Percentiles rank a stretch among this genome's conserved stretches.
Conservation (phyloP, 23 tunicate species). For the Ciona savignyi region DNA sequence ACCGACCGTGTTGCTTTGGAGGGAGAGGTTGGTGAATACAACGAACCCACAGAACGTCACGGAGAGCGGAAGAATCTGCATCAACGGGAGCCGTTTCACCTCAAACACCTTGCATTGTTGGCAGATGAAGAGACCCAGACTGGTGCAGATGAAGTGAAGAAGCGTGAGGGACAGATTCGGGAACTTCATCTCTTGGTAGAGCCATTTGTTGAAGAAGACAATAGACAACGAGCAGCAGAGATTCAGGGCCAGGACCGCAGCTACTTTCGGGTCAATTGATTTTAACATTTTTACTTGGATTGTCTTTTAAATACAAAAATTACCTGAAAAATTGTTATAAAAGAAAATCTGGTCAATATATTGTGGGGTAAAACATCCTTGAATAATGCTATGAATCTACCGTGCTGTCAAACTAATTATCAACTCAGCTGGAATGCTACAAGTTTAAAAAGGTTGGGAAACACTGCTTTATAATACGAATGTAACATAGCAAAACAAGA, state of each 20-base stretch:
- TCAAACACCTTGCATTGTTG: constrained; percentile 45
- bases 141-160: constrained; percentile 80
- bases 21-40: constrained; percentile 85
- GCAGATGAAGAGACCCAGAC: constrained; percentile 64
- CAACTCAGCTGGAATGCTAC: no score
- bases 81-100: constrained; percentile 34
- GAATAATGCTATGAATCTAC: no score
- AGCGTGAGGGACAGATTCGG: constrained; percentile 82
- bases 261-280: constrained; percentile 15
- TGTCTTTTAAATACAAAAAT: no score
- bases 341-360: no score
- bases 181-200: constrained; percentile 51
- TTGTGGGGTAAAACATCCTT: no score
- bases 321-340: no score
- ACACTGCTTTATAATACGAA: no score
- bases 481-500: no score
- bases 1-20: constrained; percentile 88
- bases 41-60: constrained; percentile 90
- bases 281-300: no score
- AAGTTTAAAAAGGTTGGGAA: no score
- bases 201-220: constrained; percentile 95
- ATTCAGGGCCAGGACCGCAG: constrained; percentile 54
- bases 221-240: constrained; percentile 73
- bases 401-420: no score
- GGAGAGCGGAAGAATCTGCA: constrained; percentile 48